Evolutionary conservation across 2,888 invertebrate species (phyloP).

Genomic region (Sarcophaga carnaria): DNA sequence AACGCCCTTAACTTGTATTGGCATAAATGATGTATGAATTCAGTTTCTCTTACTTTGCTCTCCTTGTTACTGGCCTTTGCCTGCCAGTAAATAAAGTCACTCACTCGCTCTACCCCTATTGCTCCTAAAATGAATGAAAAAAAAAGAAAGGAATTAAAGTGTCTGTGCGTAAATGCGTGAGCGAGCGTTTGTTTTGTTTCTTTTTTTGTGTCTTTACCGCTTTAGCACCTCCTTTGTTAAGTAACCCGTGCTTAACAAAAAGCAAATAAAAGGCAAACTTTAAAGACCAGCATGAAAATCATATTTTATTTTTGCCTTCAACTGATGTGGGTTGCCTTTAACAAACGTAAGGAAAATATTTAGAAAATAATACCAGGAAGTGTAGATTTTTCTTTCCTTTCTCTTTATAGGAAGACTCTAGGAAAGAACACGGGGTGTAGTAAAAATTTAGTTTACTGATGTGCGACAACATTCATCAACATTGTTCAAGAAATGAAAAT

Average conservation of each 20-base stretch:
- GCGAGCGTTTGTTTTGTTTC: neutral
- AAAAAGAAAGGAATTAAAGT: neutral
- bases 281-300: constrained; percentile 42
- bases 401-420: too few species aligned
- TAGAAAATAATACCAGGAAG: too few species aligned
- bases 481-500: constrained; percentile 35
- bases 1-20: constrained; percentile 48
- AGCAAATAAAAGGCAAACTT: constrained; percentile 21
- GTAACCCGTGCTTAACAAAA: constrained; percentile 6
- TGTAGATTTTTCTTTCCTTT: too few species aligned
- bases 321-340: constrained; percentile 36
- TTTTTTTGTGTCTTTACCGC: constrained; percentile 10
- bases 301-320: constrained; percentile 14
- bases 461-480: constrained; percentile 54
- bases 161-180: neutral
- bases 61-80: constrained; percentile 3
- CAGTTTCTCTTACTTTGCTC: constrained; percentile 34
- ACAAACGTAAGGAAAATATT: neutral
- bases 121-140: neutral
- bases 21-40: constrained; percentile 49
- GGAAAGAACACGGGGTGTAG: neutral
- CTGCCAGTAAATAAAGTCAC: too few species aligned
- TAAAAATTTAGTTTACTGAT: constrained; percentile 43
- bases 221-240: constrained; percentile 55
- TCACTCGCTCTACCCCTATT: neutral